A percentile compares a stretch with the other conserved stretches of the same genome.
Conservation (phyloP, 2,797 vertebrate species). For the Babyrousa celebensis region DNA sequence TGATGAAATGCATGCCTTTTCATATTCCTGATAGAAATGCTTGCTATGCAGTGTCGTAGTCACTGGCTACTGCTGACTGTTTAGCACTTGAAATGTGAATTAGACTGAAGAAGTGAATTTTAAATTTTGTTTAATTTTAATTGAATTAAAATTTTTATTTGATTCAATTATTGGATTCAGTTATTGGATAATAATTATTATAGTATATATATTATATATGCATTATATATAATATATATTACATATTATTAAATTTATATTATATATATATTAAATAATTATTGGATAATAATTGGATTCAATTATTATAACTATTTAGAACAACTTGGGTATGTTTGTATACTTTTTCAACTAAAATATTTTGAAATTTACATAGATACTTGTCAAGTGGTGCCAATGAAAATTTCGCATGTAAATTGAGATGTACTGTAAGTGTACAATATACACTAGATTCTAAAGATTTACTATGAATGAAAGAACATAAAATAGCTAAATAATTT, state of each 20-base stretch:
- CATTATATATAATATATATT: too few species aligned
- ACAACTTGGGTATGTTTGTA: background rate
- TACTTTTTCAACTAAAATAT: conserved; percentile 10
- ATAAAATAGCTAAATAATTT: background rate
- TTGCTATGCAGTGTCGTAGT: background rate
- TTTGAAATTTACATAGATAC: background rate
- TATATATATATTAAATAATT: too few species aligned
- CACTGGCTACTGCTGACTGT: background rate
- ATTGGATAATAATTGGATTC: too few species aligned
- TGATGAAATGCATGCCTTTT: background rate
- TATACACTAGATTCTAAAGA: background rate
- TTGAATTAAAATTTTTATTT: conserved; percentile 1
- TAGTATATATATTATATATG: too few species aligned
- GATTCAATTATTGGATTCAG: background rate
- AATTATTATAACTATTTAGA: background rate
- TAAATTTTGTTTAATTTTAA: conserved; percentile 22
- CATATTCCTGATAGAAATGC: background rate
- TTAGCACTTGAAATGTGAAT: conserved; percentile 14
- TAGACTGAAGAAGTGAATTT: conserved; percentile 22
- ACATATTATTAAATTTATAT: too few species aligned
- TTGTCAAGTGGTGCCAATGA: background rate
- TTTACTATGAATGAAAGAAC: background rate
- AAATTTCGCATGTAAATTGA: conserved; percentile 1
- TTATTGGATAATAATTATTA: too few species aligned
- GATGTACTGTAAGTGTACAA: background rate